Percentiles rank a stretch among this genome's conserved stretches.
These are phyloP conservation scores for Bombyx mori DNA, from an alignment of 1,140 invertebrate species.

Conservation along the genomic window ASM3026992v2 NC_085116.1:8172001-8172500, in stretches of 20 bases:
- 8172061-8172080: slow-evolving; percentile 4
- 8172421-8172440: slow-evolving; percentile 1
- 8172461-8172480: slow-evolving; percentile 2
- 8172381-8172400: slow-evolving; percentile 4
- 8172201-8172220: too few relatives aligned
- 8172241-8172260: too few relatives aligned
- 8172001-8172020: slow-evolving; percentile 6
- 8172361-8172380: slow-evolving; percentile 1
- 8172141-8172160: slow-evolving; percentile 2
- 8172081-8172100: neutral
- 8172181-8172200: neutral
- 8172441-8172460: slow-evolving; percentile 7
- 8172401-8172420: slow-evolving; percentile 8
- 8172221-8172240: too few relatives aligned
- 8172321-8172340: neutral
- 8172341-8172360: neutral
- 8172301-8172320: neutral
- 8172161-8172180: slow-evolving; percentile 3
- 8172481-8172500: neutral
- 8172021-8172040: neutral
- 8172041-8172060: slow-evolving; percentile 3
- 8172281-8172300: slow-evolving; percentile 1
- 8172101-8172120: slow-evolving; percentile 1
- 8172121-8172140: slow-evolving; percentile 5
- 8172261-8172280: neutral